Conservation (phyloP, 2,797 vertebrate genomes). For the Halcyon smyrnensis region DNA sequence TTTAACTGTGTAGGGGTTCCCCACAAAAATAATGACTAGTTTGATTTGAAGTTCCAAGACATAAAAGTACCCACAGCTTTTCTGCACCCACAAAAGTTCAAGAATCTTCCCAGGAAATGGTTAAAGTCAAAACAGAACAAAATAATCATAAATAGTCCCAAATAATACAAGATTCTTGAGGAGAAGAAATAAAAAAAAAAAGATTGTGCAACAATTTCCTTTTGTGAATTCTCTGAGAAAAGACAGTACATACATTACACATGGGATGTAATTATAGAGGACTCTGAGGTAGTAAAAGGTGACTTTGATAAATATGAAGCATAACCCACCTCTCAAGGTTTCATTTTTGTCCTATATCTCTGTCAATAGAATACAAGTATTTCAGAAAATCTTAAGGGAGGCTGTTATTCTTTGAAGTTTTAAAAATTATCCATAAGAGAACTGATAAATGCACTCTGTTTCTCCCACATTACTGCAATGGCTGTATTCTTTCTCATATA, state of each 20-base stretch:
- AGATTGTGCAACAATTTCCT: not conserved
- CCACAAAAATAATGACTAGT: not conserved
- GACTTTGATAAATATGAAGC: constrained; percentile 22
- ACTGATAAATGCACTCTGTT: not conserved
- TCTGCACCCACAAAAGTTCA: not conserved
- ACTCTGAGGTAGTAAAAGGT: not conserved
- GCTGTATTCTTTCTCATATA: not conserved
- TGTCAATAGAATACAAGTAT: not conserved
- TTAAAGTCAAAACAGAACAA: not conserved
- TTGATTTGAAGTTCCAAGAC: not conserved
- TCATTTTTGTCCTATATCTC: not conserved
- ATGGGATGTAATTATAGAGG: not conserved
- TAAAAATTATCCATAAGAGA: not conserved
- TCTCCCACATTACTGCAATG: not conserved
- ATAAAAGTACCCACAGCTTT: not conserved
- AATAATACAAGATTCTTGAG: not conserved
- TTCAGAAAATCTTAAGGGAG: not conserved
- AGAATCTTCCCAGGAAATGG: not conserved
- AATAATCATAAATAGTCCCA: not conserved
- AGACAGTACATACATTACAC: not conserved
- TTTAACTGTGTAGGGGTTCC: not conserved
- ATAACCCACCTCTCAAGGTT: not conserved
- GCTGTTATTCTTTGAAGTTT: not conserved
- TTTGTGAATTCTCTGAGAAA: not conserved
- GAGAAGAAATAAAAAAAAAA: not conserved